Evolutionary conservation across 1,140 invertebrate species (phyloP).

Genomic region (Probaryconus sp.): DNA sequence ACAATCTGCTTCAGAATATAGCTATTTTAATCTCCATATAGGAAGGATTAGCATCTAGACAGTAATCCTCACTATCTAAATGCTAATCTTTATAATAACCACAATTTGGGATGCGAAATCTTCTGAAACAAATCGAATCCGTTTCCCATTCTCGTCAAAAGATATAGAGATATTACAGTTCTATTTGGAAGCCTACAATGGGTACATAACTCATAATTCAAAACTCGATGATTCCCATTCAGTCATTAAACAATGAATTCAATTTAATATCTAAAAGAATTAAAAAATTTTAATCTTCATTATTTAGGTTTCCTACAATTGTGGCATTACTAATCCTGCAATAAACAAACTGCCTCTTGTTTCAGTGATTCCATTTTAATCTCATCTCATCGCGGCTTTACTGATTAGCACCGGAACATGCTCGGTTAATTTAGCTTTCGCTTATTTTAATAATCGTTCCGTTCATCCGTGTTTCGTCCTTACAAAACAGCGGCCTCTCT

Average conservation of each 20-base stretch:
- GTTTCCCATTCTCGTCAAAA: constrained; percentile 2
- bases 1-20: constrained; percentile 44
- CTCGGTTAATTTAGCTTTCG: constrained; percentile 17
- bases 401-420: not conserved
- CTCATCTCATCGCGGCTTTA: constrained; percentile 3
- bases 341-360: no score
- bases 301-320: no score
- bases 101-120: not conserved
- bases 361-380: not conserved
- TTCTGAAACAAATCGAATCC: constrained; percentile 15
- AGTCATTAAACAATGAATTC: no score
- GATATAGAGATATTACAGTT: no score
- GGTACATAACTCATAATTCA: no score
- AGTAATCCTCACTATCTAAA: constrained; percentile 53
- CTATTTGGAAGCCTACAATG: no score
- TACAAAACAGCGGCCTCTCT: constrained; percentile 8
- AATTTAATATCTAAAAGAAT: no score
- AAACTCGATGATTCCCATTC: no score
- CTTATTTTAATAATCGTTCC: constrained; percentile 31
- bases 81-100: constrained; percentile 47
- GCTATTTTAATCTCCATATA: constrained; percentile 44
- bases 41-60: constrained; percentile 44
- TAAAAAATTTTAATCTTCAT: no score
- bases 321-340: no score
- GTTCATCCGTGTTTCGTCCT: constrained; percentile 3